Conservation (phyloP, 1,140 invertebrate species). For the Drosophila bocqueti region DNA sequence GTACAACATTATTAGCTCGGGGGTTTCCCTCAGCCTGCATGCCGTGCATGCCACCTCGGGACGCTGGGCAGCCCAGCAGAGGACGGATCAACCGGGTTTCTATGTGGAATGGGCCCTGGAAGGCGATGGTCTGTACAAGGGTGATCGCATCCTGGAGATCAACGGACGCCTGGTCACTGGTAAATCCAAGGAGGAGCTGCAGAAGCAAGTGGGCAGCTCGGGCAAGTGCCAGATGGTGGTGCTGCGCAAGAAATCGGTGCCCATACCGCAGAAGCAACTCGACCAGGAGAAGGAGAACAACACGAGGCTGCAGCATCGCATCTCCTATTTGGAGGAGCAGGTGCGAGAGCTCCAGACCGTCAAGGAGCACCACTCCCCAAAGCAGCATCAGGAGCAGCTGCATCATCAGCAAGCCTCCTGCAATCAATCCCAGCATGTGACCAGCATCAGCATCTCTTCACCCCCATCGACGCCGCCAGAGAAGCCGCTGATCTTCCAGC, state of each 20-base stretch:
- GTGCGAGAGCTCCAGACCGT: slow-evolving; percentile 88
- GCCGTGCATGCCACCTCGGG: slow-evolving; percentile 89
- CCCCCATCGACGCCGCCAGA: slow-evolving; percentile 74
- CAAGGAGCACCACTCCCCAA: slow-evolving; percentile 57
- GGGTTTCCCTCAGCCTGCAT: slow-evolving; percentile 86
- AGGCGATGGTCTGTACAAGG: slow-evolving; percentile 90
- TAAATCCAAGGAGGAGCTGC: slow-evolving; percentile 89
- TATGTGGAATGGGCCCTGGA: slow-evolving; percentile 92
- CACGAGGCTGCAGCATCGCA: slow-evolving; percentile 93
- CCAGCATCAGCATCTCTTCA: slow-evolving; percentile 84
- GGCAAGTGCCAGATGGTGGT: slow-evolving; percentile 86
- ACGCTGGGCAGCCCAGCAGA: slow-evolving; percentile 86
- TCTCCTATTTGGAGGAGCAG: slow-evolving; percentile 95
- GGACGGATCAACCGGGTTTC: slow-evolving; percentile 87
- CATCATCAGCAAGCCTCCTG: slow-evolving; percentile 34
- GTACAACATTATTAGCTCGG: slow-evolving; percentile 81
- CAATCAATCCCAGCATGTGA: slow-evolving; percentile 72
- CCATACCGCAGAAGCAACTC: slow-evolving; percentile 68
- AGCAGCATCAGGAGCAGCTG: slow-evolving; percentile 31
- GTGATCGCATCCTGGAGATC: slow-evolving; percentile 93
- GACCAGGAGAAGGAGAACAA: slow-evolving; percentile 89
- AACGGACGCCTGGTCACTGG: slow-evolving; percentile 92
- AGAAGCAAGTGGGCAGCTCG: slow-evolving; percentile 80
- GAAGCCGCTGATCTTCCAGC: slow-evolving; percentile 79
- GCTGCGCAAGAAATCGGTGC: slow-evolving; percentile 85